Evolutionary conservation across 2,797 vertebrate species (phyloP), one percentile per base, ranked within the genome.

Genomic region (Falco rusticolus): DNA sequence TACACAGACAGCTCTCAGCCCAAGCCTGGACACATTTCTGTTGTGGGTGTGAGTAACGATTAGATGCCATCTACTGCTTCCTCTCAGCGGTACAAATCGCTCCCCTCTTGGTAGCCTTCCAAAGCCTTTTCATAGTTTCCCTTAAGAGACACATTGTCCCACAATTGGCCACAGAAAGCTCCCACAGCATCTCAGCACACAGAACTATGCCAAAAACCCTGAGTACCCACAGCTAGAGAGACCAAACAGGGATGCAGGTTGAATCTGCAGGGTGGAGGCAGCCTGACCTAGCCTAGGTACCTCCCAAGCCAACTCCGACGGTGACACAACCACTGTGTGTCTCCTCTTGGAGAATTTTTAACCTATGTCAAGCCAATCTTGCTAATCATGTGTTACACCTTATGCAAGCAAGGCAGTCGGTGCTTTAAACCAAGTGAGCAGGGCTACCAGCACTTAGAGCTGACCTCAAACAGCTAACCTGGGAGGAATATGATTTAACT

Each of bases 101-200:
- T 93, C 82, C 75, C 68, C 31, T 33, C 61, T 81, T 91, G 85
- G 87, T 84, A 81, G 76, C 57, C 43, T 91, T 92, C 77, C 88
- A 96, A 74, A 79, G 43, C 39, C 33, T 84, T 77, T 81, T 76
- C 90, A 61, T 43, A n/a, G 81, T 26, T 85, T 92, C 50, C n/a
- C 57, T 64, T 63, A 70, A 45, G 89, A 89, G 84, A 83, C 45
- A 59, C 43, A 3, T 9, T 68, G 56, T 90, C 89, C 81, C 85
- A 70, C 41, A 77, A 33, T 2, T 60, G 68, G 61, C 71, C 90
- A 87, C 70, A 66, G 51, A 69, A 92, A 80, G 13, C 48, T 90
- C 66, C 61, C 78, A 47, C 43, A 65, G 51, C 56, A 83, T 68
- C 75, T 89, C 86, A 61, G 90, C 77, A 74, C 37, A 61, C 25